Evolutionary conservation across 1,140 invertebrate species (phyloP).

Genomic region (Pollicipes pollicipes): DNA sequence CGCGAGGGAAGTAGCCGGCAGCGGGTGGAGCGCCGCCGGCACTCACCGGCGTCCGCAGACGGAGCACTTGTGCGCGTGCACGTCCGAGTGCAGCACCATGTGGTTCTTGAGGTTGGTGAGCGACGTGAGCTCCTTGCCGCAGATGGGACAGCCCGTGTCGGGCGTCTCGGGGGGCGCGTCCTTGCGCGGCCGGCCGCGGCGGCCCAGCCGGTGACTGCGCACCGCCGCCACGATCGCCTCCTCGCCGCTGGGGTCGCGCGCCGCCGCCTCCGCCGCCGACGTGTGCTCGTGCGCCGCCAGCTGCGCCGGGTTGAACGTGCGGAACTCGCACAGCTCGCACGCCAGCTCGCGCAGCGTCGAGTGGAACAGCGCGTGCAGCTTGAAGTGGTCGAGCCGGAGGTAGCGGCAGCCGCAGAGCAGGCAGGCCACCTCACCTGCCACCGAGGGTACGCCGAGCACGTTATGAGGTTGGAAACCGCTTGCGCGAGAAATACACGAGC

Average conservation of each 20-base stretch:
- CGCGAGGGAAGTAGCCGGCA: too few relatives aligned
- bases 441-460: too few relatives aligned
- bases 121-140: not conserved
- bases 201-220: not conserved
- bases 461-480: too few relatives aligned
- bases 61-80: not conserved
- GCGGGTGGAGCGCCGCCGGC: too few relatives aligned
- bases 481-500: too few relatives aligned
- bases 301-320: not conserved
- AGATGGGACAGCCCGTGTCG: not conserved
- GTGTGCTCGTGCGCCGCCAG: not conserved
- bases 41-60: not conserved
- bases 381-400: not conserved
- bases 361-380: conserved; percentile 1
- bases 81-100: not conserved
- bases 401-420: not conserved
- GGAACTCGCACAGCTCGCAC: not conserved
- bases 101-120: not conserved
- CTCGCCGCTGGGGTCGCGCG: too few relatives aligned
- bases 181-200: not conserved
- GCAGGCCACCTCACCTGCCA: not conserved
- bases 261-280: too few relatives aligned
- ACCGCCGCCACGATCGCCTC: not conserved
- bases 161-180: not conserved
- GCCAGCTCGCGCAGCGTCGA: not conserved